Conservation (phyloP, 2,113 vertebrate species). For the Hypomesus transpacificus region DNA sequence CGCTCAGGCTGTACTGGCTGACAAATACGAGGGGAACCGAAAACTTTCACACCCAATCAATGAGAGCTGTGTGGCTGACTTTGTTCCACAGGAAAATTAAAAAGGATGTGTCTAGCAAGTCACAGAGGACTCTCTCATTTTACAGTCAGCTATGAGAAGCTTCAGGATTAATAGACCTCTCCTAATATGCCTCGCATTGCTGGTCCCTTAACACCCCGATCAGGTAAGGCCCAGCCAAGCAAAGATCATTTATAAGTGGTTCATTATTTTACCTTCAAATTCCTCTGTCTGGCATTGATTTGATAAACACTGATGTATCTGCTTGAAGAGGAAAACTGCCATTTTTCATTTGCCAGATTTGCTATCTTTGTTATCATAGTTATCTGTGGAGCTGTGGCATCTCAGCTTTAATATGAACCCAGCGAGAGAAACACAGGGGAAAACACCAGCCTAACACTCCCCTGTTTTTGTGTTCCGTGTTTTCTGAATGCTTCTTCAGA, state of each 20-base stretch:
- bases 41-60: slow-evolving; percentile 76
- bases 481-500: slow-evolving; percentile 47
- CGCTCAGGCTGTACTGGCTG: slow-evolving; percentile 53
- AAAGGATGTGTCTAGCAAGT: slow-evolving; percentile 67
- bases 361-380: slow-evolving; percentile 69
- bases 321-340: slow-evolving; percentile 66
- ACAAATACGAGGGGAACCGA: slow-evolving; percentile 53
- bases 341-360: slow-evolving; percentile 69
- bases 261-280: slow-evolving; percentile 89
- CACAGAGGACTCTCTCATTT: slow-evolving; percentile 73
- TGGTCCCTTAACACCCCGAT: slow-evolving; percentile 68
- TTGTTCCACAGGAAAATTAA: slow-evolving; percentile 69
- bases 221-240: slow-evolving; percentile 78
- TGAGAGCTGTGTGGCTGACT: slow-evolving; percentile 52
- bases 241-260: slow-evolving; percentile 89
- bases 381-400: slow-evolving; percentile 66
- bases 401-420: slow-evolving; percentile 29
- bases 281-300: slow-evolving; percentile 84
- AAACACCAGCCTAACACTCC: slow-evolving; percentile 40
- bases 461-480: slow-evolving; percentile 57
- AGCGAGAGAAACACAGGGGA: slow-evolving; percentile 19
- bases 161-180: slow-evolving; percentile 74
- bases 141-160: slow-evolving; percentile 73
- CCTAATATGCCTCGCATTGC: slow-evolving; percentile 70
- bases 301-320: slow-evolving; percentile 83